Evolutionary conservation across 1,140 invertebrate genomes (phyloP).

Genomic region (Belonocnema kinseyi): DNA sequence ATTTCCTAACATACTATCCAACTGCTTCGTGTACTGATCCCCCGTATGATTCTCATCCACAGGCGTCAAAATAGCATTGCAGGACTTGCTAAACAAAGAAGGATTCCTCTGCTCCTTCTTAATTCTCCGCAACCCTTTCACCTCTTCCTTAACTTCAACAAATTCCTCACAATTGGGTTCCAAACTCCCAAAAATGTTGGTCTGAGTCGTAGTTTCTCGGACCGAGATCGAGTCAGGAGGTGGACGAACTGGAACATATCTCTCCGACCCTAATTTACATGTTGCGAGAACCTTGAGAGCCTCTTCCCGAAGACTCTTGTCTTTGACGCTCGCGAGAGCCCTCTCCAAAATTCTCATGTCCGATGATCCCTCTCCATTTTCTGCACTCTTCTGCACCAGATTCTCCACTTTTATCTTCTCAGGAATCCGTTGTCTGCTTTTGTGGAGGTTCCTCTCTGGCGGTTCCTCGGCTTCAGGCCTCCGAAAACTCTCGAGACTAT

Average conservation of each 20-base stretch:
- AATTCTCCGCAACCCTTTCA: constrained; percentile 39
- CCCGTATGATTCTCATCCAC: not conserved
- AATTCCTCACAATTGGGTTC: constrained; percentile 44
- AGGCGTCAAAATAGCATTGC: constrained; percentile 23
- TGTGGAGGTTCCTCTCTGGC: not conserved
- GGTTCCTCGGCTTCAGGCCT: too few species aligned
- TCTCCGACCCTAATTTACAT: constrained; percentile 51
- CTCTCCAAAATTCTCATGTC: constrained; percentile 50
- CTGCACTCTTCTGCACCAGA: not conserved
- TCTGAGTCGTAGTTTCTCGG: constrained; percentile 50
- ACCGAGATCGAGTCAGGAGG: constrained; percentile 40
- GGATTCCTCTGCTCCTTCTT: constrained; percentile 36
- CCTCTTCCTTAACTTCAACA: constrained; percentile 40
- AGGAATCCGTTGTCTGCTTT: constrained; percentile 12
- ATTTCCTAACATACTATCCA: constrained; percentile 39
- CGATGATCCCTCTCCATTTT: constrained; percentile 26
- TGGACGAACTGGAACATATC: constrained; percentile 41
- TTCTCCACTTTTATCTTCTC: constrained; percentile 5
- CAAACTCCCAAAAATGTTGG: constrained; percentile 52
- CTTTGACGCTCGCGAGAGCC: constrained; percentile 50
- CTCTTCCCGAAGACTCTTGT: constrained; percentile 46
- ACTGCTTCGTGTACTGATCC: constrained; percentile 18
- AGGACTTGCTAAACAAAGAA: constrained; percentile 26
- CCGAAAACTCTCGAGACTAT: too few species aligned
- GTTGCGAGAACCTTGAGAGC: constrained; percentile 52